These are phyloP conservation scores for Sisyra nigra DNA, from an alignment of 2,888 invertebrate species.

Conservation along the genomic window DNA sequence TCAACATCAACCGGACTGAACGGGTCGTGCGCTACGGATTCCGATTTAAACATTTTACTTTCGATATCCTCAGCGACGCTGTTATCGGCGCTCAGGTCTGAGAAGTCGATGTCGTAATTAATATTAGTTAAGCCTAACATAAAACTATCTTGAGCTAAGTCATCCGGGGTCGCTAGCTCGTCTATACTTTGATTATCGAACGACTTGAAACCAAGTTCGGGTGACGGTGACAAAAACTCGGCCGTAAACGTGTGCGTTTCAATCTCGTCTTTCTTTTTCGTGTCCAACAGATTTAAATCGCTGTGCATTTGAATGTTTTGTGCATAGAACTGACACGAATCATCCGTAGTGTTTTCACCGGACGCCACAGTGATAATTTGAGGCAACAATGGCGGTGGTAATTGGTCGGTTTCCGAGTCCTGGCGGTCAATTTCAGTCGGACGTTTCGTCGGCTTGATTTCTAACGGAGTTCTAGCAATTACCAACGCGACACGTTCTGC, in stretches of 20 bases:
- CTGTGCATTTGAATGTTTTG: conserved; percentile 21
- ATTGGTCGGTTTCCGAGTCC: conserved; percentile 13
- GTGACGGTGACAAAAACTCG: conserved; percentile 39
- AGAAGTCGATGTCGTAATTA: conserved; percentile 61
- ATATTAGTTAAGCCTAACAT: conserved; percentile 44
- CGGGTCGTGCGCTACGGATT: conserved; percentile 28
- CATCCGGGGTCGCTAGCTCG: conserved; percentile 42
- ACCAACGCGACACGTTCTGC: conserved; percentile 53
- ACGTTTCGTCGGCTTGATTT: conserved; percentile 45
- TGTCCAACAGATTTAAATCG: conserved; percentile 14
- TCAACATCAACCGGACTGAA: conserved; percentile 33
- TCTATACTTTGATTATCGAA: conserved; percentile 43
- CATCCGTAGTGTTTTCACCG: conserved; percentile 2
- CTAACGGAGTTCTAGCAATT: conserved; percentile 56
- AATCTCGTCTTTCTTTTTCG: conserved; percentile 15
- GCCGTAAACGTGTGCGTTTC: background rate
- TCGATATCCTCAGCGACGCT: conserved; percentile 41
- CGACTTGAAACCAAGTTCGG: conserved; percentile 32
- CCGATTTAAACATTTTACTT: conserved; percentile 16
- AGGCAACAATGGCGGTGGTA: conserved; percentile 17
- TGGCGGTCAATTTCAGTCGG: conserved; percentile 36
- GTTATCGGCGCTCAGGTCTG: conserved; percentile 57
- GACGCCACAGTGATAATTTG: conserved; percentile 11
- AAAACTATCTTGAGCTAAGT: conserved; percentile 32
- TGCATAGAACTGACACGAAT: conserved; percentile 17